A percentile compares a stretch with the other conserved stretches of the same genome.
phyloP scores from a whole-genome alignment of 1,140 invertebrate species.

The Cyrtorhinus lividipennis region DNA sequence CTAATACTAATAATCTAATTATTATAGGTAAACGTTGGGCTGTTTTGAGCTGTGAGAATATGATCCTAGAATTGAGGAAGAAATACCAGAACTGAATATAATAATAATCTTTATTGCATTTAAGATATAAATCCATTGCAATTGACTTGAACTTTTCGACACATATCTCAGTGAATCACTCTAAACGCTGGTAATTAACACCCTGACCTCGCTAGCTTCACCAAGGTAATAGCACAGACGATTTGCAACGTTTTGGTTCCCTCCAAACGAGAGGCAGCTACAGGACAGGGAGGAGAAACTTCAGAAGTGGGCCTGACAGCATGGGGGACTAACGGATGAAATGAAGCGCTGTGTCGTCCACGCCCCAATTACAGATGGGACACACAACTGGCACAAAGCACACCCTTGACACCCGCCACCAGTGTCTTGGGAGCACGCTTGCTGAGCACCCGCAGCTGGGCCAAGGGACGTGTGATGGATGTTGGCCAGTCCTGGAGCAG shows the following conservation, averaged over 20 bases:
- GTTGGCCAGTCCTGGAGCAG: background rate
- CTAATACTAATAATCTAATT: no score
- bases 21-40: no score
- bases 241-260: background rate
- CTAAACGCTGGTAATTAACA: background rate
- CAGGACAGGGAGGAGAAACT: background rate
- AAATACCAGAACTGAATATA: no score
- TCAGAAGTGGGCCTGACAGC: background rate
- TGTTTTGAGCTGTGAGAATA: no score
- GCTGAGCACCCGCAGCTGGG: background rate
- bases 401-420: background rate
- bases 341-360: background rate
- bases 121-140: background rate
- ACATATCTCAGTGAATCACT: background rate
- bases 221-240: background rate
- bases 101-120: background rate
- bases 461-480: background rate
- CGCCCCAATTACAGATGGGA: background rate
- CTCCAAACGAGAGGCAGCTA: background rate
- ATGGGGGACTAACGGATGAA: background rate
- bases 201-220: background rate
- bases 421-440: background rate
- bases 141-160: background rate
- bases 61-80: no score
- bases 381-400: background rate